Evolutionary conservation across 1,140 invertebrate species (phyloP).

Genomic region (Lordiphosa mommai): DNA sequence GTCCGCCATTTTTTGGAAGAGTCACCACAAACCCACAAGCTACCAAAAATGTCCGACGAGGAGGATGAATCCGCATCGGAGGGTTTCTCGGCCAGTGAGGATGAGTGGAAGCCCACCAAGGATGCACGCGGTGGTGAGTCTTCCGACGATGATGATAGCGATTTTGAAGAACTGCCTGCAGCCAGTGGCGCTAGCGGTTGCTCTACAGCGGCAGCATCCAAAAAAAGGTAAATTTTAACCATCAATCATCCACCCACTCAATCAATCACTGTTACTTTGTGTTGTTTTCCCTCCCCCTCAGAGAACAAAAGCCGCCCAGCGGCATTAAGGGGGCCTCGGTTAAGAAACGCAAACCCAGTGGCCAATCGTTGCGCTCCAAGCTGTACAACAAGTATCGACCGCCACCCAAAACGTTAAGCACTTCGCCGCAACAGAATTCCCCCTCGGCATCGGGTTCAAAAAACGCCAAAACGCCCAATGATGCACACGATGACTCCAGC

Average conservation of each 20-base stretch:
- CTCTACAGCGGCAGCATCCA: conserved; percentile 30
- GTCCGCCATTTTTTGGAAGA: conserved; percentile 5
- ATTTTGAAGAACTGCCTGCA: conserved; percentile 51
- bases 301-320: conserved; percentile 55
- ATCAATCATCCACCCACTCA: neutral
- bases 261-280: neutral
- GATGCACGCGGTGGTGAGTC: conserved; percentile 65
- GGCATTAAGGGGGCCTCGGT: conserved; percentile 57
- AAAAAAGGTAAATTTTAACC: conserved; percentile 47
- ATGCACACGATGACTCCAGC: conserved; percentile 58
- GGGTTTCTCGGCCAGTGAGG: conserved; percentile 74
- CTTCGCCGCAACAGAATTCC: conserved; percentile 61
- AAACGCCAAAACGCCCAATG: conserved; percentile 79
- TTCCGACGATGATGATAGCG: conserved; percentile 74
- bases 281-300: neutral
- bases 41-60: conserved; percentile 66
- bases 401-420: conserved; percentile 67
- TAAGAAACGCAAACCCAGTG: conserved; percentile 67
- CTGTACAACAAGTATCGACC: conserved; percentile 76
- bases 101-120: conserved; percentile 74
- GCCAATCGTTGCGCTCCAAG: conserved; percentile 71
- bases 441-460: conserved; percentile 73
- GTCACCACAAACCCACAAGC: conserved; percentile 11
- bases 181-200: conserved; percentile 33
- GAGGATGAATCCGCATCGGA: conserved; percentile 72